Conservation (phyloP, 2,888 invertebrate species). For the Poecilobothrus nobilitatus region DNA sequence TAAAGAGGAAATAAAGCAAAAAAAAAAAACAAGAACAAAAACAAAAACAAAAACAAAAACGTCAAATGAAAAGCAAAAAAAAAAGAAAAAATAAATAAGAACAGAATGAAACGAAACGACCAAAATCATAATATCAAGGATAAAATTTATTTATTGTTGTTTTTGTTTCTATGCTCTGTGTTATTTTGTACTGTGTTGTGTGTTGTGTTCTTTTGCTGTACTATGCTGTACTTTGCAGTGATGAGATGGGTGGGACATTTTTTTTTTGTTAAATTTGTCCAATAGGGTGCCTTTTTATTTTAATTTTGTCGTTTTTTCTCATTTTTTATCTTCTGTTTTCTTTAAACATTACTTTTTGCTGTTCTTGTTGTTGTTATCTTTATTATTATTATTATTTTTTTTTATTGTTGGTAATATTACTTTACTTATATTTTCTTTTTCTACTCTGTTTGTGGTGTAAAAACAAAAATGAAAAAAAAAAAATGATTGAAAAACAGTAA, state of each 20-base stretch:
- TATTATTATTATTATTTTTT: no score
- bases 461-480: no score
- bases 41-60: background rate
- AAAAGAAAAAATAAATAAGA: background rate
- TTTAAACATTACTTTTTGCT: no score
- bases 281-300: background rate
- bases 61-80: background rate
- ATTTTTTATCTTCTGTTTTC: no score
- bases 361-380: background rate
- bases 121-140: background rate
- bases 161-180: background rate
- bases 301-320: background rate
- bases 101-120: background rate
- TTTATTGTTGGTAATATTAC: background rate
- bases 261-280: background rate
- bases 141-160: background rate
- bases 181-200: no score
- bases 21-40: background rate
- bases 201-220: background rate
- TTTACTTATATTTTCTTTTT: no score
- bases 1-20: no score
- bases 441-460: no score
- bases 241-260: constrained; percentile 3
- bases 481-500: no score
- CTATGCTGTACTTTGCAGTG: background rate